Base-by-base conservation (phyloP, 2,797 vertebrate species). In the Pseudopleuronectes americanus region DNA sequence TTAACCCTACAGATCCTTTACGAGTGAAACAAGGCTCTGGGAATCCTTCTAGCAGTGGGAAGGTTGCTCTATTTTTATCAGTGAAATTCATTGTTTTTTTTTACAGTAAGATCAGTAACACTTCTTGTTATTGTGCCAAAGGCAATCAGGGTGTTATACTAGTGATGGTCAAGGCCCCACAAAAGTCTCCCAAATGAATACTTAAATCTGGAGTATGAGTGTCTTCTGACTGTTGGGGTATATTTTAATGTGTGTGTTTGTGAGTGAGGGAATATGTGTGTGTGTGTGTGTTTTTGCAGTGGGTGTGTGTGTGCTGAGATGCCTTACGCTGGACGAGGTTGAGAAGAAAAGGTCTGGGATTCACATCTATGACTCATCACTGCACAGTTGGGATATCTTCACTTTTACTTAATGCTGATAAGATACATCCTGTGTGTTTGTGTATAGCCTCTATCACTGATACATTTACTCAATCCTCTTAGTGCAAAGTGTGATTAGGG, bases 401-500 rank as follows among this genome's bases (percentile, higher is more conserved):
- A 76, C 86, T 83, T 85, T 85, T 77, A 76, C 77, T 64, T 79
- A 55, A 62, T 84, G 83, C 77, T 78, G 79, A 81, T 74, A 67
- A 90, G 74, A 80, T 87, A 57, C 64, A 70, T 91, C 74, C 71
- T 87, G 58, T 84, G 49, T 84, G 62, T 90, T 74, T 92, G 84
- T 89, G 83, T 83, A 73, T 75, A 68, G 57, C 72, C 69, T 19
- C 7, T 87, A 90, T 90, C 80, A 73, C 76, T 68, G 65, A 88
- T 72, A 67, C 75, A 77, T 88, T 84, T 88, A 90, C 87, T 84
- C 84, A 70, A 81, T 85, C 38, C 60, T 89, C 85, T 86, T 91
- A 89, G 88, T 89, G 72, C 77, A 84, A 86, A 79, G 78, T 84
- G 84, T 92, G 86, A 77, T 80, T 89, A 85, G 87, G 80, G 87